These are phyloP conservation scores for Musca vetustissima DNA, from an alignment of 1,140 invertebrate species.

Conservation along the genomic window DNA sequence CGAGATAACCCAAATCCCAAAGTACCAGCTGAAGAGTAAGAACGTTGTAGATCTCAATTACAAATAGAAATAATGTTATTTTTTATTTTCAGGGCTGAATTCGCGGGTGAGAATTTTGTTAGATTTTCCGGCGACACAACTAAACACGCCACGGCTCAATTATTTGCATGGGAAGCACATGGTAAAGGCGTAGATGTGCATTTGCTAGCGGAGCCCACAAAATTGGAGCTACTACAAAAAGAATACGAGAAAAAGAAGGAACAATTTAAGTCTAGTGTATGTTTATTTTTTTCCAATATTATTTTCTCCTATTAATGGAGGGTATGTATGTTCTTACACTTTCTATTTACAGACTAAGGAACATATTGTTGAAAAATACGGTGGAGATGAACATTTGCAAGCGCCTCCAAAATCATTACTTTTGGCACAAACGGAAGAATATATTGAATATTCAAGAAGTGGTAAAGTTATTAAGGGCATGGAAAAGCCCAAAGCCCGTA, in stretches of 20 bases:
- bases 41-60: conserved; percentile 29
- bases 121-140: conserved; percentile 91
- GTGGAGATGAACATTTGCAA: conserved; percentile 89
- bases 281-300: conserved; percentile 16
- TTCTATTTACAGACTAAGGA: conserved; percentile 44
- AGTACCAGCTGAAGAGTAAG: conserved; percentile 64
- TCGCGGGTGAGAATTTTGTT: conserved; percentile 95
- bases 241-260: conserved; percentile 90
- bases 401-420: conserved; percentile 83
- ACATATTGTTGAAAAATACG: conserved; percentile 51
- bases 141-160: conserved; percentile 85
- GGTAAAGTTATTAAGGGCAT: conserved; percentile 84
- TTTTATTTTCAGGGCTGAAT: conserved; percentile 69
- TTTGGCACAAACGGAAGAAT: conserved; percentile 93
- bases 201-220: conserved; percentile 95
- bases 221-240: conserved; percentile 87
- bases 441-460: conserved; percentile 92
- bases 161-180: conserved; percentile 98
- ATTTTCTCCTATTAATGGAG: too few species aligned
- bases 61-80: neutral
- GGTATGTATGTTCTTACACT: neutral
- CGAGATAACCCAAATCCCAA: conserved; percentile 92
- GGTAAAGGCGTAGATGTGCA: conserved; percentile 94
- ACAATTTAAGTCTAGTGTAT: conserved; percentile 71
- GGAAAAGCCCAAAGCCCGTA: conserved; percentile 79